Conservation (phyloP, 2,888 invertebrate species). For the Octonoba sinensis region DNA sequence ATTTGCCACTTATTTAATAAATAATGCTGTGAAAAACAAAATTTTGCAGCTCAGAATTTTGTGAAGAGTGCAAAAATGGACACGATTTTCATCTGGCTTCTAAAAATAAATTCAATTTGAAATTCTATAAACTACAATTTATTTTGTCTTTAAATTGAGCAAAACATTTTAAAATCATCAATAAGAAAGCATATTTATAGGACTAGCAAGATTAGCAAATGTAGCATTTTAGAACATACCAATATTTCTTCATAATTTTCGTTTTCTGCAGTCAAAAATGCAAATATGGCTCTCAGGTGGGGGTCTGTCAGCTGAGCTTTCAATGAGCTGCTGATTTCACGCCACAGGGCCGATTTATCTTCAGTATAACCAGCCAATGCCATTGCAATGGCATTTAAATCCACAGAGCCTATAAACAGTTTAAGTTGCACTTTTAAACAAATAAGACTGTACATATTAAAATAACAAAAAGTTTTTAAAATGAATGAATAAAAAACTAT, state of each 20-base stretch:
- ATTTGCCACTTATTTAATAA: no score
- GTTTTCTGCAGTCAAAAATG: slow-evolving; percentile 86
- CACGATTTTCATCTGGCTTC: no score
- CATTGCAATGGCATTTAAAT: slow-evolving; percentile 80
- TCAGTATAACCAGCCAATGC: slow-evolving; percentile 84
- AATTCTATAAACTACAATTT: no score
- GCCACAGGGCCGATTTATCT: slow-evolving; percentile 85
- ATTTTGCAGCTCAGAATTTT: no score
- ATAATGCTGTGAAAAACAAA: no score
- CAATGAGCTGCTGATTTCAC: slow-evolving; percentile 81
- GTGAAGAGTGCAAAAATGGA: no score
- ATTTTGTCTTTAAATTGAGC: no score
- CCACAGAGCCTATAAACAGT: slow-evolving; percentile 21
- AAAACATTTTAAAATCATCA: no score
- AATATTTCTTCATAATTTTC: slow-evolving; percentile 82
- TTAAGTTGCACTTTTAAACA: no score
- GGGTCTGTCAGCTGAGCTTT: slow-evolving; percentile 86
- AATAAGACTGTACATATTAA: background rate
- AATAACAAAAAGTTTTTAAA: background rate
- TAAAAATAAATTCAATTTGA: no score
- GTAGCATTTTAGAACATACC: slow-evolving; percentile 73
- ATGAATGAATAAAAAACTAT: background rate
- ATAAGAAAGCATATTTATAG: no score
- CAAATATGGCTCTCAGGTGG: slow-evolving; percentile 90
- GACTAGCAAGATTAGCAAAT: no score